Conservation (phyloP, 2,888 invertebrate genomes). For the Dusona sp. region DNA sequence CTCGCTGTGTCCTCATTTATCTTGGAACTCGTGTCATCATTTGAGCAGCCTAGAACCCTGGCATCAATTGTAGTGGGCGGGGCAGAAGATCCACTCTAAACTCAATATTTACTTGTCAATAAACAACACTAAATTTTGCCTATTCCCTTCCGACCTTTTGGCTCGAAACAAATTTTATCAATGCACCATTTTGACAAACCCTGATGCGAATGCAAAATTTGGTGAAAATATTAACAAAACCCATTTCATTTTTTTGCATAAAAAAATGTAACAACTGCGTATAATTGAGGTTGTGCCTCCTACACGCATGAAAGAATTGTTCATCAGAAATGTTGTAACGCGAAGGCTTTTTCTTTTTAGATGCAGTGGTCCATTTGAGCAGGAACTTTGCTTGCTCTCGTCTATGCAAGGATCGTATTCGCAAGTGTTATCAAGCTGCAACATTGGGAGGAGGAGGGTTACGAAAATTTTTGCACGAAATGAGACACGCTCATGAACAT, state of each 20-base stretch:
- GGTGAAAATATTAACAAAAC: not conserved
- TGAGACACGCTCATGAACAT: not conserved
- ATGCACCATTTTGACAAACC: not conserved
- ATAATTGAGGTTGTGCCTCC: not conserved
- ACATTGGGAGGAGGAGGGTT: not conserved
- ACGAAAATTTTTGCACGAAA: not conserved
- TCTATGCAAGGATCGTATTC: not conserved
- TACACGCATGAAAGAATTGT: not conserved
- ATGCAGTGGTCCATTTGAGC: not conserved
- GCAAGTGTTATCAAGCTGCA: not conserved
- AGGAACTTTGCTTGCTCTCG: not conserved
- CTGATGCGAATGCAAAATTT: too few species aligned
- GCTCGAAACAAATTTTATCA: not conserved
- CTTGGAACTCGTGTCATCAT: constrained; percentile 15
- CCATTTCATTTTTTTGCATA: not conserved
- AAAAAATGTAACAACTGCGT: not conserved
- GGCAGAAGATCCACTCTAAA: constrained; percentile 17
- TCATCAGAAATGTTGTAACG: not conserved
- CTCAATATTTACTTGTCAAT: constrained; percentile 9
- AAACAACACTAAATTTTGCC: too few species aligned
- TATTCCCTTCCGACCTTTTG: not conserved
- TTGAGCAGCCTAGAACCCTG: constrained; percentile 18
- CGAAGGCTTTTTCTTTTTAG: not conserved
- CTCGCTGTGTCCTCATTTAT: constrained; percentile 10
- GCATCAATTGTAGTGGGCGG: constrained; percentile 19